Percentiles rank a stretch among this genome's conserved stretches.
Evolutionary conservation across 2,888 invertebrate species (phyloP).

Genomic region (Drosophila meridiana): DNA sequence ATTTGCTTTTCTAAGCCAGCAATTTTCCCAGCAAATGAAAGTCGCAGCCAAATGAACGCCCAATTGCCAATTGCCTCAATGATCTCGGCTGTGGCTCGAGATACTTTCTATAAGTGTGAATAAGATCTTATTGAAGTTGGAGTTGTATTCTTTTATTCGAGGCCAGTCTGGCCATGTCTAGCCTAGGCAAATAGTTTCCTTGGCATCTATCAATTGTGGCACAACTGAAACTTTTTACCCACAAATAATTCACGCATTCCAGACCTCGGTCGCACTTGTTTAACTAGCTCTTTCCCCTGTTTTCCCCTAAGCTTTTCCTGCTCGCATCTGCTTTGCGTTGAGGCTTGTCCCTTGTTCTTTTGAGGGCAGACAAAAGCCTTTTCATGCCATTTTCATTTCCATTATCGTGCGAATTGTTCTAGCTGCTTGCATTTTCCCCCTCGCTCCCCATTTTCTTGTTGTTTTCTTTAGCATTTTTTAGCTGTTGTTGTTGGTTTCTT

Average conservation of each 20-base stretch:
- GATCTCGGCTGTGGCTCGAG: not conserved
- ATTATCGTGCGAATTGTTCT: constrained; percentile 70
- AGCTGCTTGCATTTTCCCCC: constrained; percentile 17
- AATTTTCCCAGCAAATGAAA: constrained; percentile 56
- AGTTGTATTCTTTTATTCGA: no score
- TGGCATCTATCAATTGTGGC: not conserved
- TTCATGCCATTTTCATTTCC: constrained; percentile 73
- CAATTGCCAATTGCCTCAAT: constrained; percentile 2
- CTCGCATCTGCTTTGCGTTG: constrained; percentile 6
- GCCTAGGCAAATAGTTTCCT: not conserved
- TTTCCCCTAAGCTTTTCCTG: constrained; percentile 10
- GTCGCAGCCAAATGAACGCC: constrained; percentile 30
- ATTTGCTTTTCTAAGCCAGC: constrained; percentile 53
- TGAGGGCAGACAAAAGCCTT: constrained; percentile 59
- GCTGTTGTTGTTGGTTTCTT: not conserved
- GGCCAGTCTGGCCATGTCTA: not conserved
- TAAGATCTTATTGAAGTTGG: not conserved
- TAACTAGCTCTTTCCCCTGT: not conserved
- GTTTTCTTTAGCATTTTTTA: constrained; percentile 60
- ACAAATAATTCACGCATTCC: constrained; percentile 20
- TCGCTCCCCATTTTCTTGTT: constrained; percentile 45
- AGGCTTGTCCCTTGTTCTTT: constrained; percentile 17
- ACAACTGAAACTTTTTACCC: not conserved
- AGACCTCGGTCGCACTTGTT: constrained; percentile 3
- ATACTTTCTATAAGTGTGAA: not conserved